Conservation (phyloP, 2,888 invertebrate species). For the Nebria salina region DNA sequence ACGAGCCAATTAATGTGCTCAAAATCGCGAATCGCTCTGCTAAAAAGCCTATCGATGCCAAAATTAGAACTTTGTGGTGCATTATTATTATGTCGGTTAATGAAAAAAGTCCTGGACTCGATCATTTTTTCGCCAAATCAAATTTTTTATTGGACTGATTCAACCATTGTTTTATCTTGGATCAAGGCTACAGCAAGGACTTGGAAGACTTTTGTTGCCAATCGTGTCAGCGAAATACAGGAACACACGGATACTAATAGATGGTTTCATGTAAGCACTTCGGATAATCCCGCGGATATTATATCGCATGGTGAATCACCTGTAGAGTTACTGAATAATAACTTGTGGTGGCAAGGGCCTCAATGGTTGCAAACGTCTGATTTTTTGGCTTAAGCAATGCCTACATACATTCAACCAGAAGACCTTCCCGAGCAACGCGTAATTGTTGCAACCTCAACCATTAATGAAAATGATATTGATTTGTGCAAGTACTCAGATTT, state of each 20-base stretch:
- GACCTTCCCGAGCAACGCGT: conserved; percentile 3
- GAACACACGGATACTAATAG: not conserved
- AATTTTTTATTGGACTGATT: conserved; percentile 17
- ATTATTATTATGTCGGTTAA: no score
- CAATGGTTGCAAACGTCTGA: not conserved
- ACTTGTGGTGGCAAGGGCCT: conserved; percentile 18
- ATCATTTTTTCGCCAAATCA: no score
- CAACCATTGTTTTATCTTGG: conserved; percentile 6
- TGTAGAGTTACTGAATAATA: not conserved
- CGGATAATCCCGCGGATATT: conserved; percentile 20
- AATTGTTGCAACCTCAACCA: no score
- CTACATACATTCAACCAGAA: not conserved
- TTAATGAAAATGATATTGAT: no score
- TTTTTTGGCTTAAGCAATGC: not conserved
- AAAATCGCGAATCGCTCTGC: no score
- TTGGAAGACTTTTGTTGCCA: conserved; percentile 18
- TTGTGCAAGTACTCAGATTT: no score
- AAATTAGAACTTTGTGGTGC: no score
- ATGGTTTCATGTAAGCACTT: not conserved
- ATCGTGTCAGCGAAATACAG: conserved; percentile 15
- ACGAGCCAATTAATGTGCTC: no score
- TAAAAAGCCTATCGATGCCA: no score
- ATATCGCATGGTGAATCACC: not conserved
- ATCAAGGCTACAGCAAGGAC: not conserved
- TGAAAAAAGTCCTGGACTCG: no score